Evolutionary conservation across 2,797 vertebrate genomes (phyloP).

Genomic region (Danio albolineatus): DNA sequence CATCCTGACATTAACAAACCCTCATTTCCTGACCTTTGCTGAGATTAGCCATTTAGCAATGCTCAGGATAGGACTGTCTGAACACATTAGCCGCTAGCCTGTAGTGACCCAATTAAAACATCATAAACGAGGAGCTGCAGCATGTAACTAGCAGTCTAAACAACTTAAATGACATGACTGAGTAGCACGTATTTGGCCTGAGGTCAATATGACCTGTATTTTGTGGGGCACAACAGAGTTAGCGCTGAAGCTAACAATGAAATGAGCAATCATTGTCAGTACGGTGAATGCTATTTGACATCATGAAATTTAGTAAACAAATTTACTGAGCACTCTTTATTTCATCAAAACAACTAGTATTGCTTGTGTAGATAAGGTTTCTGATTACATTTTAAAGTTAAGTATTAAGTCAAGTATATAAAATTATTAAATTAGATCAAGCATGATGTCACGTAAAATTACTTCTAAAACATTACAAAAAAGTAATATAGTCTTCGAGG

Average conservation of each 20-base stretch:
- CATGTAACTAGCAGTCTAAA: conserved; percentile 38
- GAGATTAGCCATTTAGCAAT: conserved; percentile 61
- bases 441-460: too few species aligned
- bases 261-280: neutral
- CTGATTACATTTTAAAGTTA: neutral
- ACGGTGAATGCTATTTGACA: conserved; percentile 1
- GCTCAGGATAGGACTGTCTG: conserved; percentile 56
- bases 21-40: conserved; percentile 65
- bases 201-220: conserved; percentile 24
- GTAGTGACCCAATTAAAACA: conserved; percentile 62
- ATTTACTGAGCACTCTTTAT: neutral
- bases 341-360: neutral
- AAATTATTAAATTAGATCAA: too few species aligned
- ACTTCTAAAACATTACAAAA: too few species aligned
- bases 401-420: neutral
- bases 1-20: conserved; percentile 43
- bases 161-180: conserved; percentile 27
- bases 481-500: too few species aligned
- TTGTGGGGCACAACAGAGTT: neutral
- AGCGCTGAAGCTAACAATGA: neutral
- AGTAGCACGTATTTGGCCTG: neutral
- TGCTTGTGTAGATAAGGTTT: neutral
- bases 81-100: conserved; percentile 62
- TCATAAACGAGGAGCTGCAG: conserved; percentile 26
- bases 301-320: neutral